These are phyloP conservation scores for Theodoxus fluviatilis DNA, from an alignment of 2,888 invertebrate genomes.

Conservation along the genomic window DNA sequence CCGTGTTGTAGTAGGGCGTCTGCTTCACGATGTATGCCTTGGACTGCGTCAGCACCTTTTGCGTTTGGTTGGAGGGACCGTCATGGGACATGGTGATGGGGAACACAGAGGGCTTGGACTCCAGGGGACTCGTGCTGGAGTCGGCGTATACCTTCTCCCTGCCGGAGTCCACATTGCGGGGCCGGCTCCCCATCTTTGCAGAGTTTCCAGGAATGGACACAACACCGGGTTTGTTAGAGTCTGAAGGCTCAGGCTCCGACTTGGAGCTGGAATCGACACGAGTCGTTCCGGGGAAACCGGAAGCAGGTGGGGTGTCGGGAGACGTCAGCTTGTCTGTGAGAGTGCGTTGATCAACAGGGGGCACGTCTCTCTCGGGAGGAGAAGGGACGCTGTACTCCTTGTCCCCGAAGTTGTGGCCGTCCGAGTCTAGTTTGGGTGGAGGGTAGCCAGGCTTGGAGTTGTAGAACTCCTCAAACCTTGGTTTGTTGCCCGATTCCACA, in stretches of 20 bases:
- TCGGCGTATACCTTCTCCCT: slow-evolving; percentile 23
- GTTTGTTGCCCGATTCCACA: slow-evolving; percentile 35
- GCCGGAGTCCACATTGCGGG: too few relatives aligned
- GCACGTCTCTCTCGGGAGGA: slow-evolving; percentile 74
- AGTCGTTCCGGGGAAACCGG: background rate
- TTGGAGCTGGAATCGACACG: background rate
- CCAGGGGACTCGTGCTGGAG: slow-evolving; percentile 28
- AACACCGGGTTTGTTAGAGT: slow-evolving; percentile 38
- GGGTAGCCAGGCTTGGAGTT: slow-evolving; percentile 55
- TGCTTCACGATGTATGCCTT: slow-evolving; percentile 47
- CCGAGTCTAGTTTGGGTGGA: slow-evolving; percentile 70
- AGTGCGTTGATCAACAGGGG: slow-evolving; percentile 37
- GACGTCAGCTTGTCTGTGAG: background rate
- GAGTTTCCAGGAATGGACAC: slow-evolving; percentile 36
- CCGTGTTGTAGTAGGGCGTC: slow-evolving; percentile 57
- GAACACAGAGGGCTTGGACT: slow-evolving; percentile 13
- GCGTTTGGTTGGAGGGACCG: too few relatives aligned
- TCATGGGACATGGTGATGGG: background rate
- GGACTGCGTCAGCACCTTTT: too few relatives aligned
- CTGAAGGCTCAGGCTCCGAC: slow-evolving; percentile 20
- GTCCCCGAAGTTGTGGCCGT: slow-evolving; percentile 71
- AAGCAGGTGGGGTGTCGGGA: background rate
- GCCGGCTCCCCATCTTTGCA: too few relatives aligned
- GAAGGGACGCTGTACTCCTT: slow-evolving; percentile 75
- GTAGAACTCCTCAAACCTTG: slow-evolving; percentile 47